Base-by-base conservation (phyloP, 2,888 invertebrate genomes). In the Meghimatium bilineatum region DNA sequence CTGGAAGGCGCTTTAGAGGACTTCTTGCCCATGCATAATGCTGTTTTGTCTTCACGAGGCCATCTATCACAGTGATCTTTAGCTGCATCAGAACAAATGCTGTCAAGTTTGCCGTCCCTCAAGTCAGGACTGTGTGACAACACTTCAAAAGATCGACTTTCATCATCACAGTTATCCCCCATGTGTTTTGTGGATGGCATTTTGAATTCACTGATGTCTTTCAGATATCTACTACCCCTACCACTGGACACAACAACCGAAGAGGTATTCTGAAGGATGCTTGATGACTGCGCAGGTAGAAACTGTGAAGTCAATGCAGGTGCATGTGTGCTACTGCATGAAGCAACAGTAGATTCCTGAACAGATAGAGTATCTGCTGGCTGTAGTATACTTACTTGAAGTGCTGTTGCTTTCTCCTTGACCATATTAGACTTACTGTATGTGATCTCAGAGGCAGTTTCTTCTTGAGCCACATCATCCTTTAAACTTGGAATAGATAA, bases 151-250 rank as follows among this genome's bases (percentile, higher is more conserved):
- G 69, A 36, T 60, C 56, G 71, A 83, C 71, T 86, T 29, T 88
- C 90, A 12, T 87, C 86, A 34, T 82, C 63, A 20, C 14, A 34
- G 14, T 52, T 69, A 8, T 87, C 85, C n/a, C 84, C 87, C 0
- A 69, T 69, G n/a, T 88, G 79, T 85, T 90, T 91, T 14, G 90
- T 88, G 32, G 90, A 89, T 32, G 90, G 90, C 60, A 90, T 89
- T 88, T 90, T 90, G 82, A 90, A 91, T 34, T 89, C 88, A n/a
- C 88, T 87, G 36, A 85, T 85, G 17, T 82, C 63, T 67, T 74
- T 74, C 14, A 34, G 29, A 10, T 6, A 2, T 23, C 23, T 76
- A n/a, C 38, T 6, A 32, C 10, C 49, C n/a, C 76, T 49, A 17
- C 63, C 56, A 36, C 12, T 69, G 49, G 52, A 36, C 14, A 76